Percentiles rank a stretch among this genome's conserved stretches.
Evolutionary conservation across 2,113 vertebrate species (phyloP).

Genomic region (Aspiorhynchus laticeps): DNA sequence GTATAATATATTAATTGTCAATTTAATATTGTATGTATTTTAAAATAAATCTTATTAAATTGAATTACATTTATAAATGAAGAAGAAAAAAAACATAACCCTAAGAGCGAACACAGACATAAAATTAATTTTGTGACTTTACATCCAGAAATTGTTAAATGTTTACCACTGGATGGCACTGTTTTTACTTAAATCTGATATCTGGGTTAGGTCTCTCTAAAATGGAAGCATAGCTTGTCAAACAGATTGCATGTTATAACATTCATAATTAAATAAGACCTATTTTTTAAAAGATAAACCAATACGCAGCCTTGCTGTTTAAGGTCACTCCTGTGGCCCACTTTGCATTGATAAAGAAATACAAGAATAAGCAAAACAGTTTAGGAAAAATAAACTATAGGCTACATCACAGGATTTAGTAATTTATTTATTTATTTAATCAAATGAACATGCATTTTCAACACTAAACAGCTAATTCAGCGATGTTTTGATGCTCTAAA

Average conservation of each 20-base stretch:
- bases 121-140: background rate
- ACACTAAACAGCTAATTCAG: background rate
- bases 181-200: constrained; percentile 58
- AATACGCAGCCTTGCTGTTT: background rate
- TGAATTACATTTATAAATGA: background rate
- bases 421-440: background rate
- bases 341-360: background rate
- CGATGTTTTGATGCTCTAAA: background rate
- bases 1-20: background rate
- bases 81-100: no score
- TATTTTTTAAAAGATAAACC: background rate
- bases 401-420: background rate
- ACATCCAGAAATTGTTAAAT: background rate
- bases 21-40: background rate
- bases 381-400: background rate
- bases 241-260: background rate
- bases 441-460: background rate
- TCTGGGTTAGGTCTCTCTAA: constrained; percentile 50
- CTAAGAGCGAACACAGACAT: background rate
- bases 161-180: constrained; percentile 73
- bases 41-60: background rate
- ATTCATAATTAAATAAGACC: constrained; percentile 13
- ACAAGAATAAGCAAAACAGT: background rate
- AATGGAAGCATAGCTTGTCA: constrained; percentile 64
- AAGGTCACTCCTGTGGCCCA: background rate